These are phyloP conservation scores for Irena cyanogastra DNA, from an alignment of 2,113 vertebrate genomes.

Conservation along the genomic window DNA sequence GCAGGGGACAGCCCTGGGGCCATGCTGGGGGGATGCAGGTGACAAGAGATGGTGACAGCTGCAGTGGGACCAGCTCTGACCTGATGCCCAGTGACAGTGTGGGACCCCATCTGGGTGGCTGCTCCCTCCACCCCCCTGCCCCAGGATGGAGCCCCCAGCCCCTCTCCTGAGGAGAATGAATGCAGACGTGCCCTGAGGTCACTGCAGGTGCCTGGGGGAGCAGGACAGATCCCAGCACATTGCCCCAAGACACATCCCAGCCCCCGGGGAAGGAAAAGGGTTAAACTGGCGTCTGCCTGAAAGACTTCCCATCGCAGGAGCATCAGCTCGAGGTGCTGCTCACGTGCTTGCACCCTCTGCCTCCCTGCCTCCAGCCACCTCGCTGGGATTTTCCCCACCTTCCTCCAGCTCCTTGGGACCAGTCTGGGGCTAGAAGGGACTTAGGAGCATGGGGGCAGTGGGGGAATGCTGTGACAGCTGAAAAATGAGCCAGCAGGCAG, in stretches of 20 bases:
- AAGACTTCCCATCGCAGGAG: neutral
- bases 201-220: too few relatives aligned
- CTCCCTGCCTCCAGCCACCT: neutral
- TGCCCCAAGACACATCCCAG: neutral
- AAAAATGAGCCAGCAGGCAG: neutral
- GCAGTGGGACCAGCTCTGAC: neutral
- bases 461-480: slow-evolving; percentile 15
- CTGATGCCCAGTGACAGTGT: neutral
- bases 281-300: neutral
- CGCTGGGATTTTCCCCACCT: neutral
- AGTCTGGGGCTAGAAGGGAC: neutral
- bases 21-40: neutral
- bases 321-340: neutral
- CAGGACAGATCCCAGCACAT: neutral
- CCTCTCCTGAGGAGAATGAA: neutral
- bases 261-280: neutral
- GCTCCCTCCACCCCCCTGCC: neutral
- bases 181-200: neutral
- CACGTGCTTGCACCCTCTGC: neutral
- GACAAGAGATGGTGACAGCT: neutral
- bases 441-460: neutral
- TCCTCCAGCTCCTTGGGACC: neutral
- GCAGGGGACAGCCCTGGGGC: neutral
- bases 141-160: neutral
- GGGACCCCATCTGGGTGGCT: neutral